Evolutionary conservation across 2,113 vertebrate species (phyloP).

Genomic region (Chunga burmeisteri): DNA sequence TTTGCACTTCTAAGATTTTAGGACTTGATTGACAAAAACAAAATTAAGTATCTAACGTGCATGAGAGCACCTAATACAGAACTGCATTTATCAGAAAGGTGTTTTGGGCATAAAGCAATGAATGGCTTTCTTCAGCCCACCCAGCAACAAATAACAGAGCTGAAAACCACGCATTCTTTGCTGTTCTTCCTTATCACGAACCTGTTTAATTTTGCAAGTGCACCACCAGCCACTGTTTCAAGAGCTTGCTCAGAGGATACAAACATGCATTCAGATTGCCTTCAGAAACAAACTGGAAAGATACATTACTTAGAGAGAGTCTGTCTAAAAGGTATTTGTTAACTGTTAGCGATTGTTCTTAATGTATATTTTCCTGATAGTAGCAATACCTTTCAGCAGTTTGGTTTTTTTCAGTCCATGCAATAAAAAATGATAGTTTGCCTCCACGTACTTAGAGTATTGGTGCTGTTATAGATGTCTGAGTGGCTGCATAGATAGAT

Average conservation of each 20-base stretch:
- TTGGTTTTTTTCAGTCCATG: neutral
- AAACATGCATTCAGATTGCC: neutral
- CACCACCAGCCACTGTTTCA: neutral
- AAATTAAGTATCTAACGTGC: neutral
- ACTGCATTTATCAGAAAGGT: neutral
- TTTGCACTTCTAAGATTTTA: neutral
- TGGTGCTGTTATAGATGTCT: neutral
- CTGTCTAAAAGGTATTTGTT: neutral
- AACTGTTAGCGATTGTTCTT: rapidly evolving
- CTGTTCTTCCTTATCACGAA: neutral
- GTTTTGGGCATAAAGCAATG: neutral
- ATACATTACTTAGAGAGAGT: neutral
- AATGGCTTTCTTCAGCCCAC: neutral
- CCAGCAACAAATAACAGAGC: neutral
- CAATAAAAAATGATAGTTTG: neutral
- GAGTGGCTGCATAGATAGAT: neutral
- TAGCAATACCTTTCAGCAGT: neutral
- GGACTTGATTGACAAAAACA: neutral
- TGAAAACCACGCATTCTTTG: neutral
- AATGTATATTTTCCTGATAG: neutral
- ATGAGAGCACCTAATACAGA: neutral
- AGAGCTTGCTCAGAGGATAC: neutral
- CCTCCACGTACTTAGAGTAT: neutral
- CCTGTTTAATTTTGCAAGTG: neutral
- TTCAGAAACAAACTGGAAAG: neutral